Percentiles rank a stretch among this genome's conserved stretches.
phyloP scores from a whole-genome alignment of 1,140 invertebrate genomes.

The Nylanderia fulva region DNA sequence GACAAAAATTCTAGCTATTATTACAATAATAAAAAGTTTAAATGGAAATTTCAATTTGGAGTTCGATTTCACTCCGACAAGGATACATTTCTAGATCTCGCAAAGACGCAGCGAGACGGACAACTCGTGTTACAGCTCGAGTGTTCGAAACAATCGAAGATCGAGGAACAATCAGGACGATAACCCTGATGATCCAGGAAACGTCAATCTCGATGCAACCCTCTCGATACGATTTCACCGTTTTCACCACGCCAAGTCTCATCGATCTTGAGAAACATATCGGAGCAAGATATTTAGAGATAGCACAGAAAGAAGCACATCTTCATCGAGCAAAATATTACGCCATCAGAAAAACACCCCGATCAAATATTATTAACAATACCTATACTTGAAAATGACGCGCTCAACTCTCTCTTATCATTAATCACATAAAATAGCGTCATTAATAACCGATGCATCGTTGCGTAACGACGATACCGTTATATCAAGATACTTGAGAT shows the following conservation, averaged over 20 bases:
- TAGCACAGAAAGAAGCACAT: neutral
- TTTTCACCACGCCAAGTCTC: constrained; percentile 8
- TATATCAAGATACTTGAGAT: neutral
- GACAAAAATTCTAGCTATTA: neutral
- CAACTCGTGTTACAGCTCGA: constrained; percentile 63
- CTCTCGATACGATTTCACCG: constrained; percentile 14
- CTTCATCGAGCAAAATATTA: neutral
- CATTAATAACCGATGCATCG: constrained; percentile 43
- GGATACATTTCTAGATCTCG: constrained; percentile 28
- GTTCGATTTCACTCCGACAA: constrained; percentile 9
- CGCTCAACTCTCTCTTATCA: constrained; percentile 10
- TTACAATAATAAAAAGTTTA: neutral
- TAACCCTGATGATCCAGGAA: constrained; percentile 73
- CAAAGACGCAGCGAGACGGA: constrained; percentile 38
- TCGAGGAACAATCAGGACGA: constrained; percentile 80
- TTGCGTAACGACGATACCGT: constrained; percentile 31
- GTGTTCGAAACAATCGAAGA: constrained; percentile 73
- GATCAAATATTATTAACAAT: constrained; percentile 38
- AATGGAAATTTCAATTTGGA: neutral
- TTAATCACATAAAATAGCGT: constrained; percentile 13
- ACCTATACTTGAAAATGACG: constrained; percentile 14
- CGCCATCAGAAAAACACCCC: neutral
- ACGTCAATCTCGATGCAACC: constrained; percentile 12
- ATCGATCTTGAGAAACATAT: neutral
- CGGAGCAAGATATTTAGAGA: neutral